phyloP scores from a whole-genome alignment of 2,888 invertebrate species.

The Glyphotaelius pellucidus region DNA sequence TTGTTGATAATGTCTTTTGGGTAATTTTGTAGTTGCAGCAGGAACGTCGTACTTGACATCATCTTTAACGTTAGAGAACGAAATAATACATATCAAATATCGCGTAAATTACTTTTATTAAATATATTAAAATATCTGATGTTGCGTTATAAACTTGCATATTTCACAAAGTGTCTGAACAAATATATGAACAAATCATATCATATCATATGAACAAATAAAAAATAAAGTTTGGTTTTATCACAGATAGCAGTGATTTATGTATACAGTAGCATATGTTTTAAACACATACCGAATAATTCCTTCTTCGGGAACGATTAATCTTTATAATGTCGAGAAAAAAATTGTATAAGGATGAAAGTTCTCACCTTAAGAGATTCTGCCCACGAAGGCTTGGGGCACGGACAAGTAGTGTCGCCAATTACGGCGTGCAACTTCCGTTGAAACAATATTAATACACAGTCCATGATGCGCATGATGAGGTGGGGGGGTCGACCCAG shows the following conservation, averaged over 20 bases:
- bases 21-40: conserved; percentile 94
- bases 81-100: too few species aligned
- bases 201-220: too few species aligned
- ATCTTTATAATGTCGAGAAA: not conserved
- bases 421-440: conserved; percentile 89
- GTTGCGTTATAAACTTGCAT: too few species aligned
- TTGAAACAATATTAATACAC: conserved; percentile 95
- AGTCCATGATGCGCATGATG: conserved; percentile 99
- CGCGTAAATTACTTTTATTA: too few species aligned
- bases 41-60: conserved; percentile 97
- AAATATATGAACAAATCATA: too few species aligned
- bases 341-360: not conserved
- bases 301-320: too few species aligned
- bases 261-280: too few species aligned
- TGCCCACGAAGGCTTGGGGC: conserved; percentile 97
- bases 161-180: too few species aligned
- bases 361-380: conserved; percentile 90
- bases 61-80: conserved; percentile 77
- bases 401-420: conserved; percentile 87
- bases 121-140: too few species aligned
- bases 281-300: too few species aligned
- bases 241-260: too few species aligned
- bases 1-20: conserved; percentile 98
- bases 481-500: conserved; percentile 96
- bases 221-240: too few species aligned